phyloP scores from a whole-genome alignment of 2,888 invertebrate genomes.

The Folsomia candida region DNA sequence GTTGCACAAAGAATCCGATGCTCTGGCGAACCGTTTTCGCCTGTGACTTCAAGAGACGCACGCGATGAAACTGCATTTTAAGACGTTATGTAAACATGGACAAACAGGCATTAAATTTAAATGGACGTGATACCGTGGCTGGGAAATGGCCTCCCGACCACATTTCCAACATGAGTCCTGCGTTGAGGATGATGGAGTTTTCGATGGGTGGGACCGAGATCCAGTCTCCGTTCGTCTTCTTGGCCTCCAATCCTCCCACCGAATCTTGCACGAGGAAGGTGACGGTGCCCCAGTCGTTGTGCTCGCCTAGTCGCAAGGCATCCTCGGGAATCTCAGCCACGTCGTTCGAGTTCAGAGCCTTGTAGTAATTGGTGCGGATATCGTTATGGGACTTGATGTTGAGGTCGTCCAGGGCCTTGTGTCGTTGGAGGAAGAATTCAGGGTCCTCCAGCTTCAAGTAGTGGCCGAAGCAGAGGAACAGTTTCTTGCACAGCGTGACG shows the following conservation, averaged over 20 bases:
- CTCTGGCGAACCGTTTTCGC: not conserved
- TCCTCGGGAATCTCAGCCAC: not conserved
- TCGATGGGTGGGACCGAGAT: constrained; percentile 22
- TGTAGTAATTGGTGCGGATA: constrained; percentile 24
- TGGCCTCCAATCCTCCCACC: constrained; percentile 29
- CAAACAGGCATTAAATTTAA: no score
- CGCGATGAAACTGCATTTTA: not conserved
- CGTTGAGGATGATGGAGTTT: constrained; percentile 26
- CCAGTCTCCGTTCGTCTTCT: constrained; percentile 25
- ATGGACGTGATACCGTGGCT: constrained; percentile 26
- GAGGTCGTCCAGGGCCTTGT: constrained; percentile 13
- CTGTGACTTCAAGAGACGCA: not conserved
- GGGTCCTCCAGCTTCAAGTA: constrained; percentile 28
- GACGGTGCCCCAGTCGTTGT: constrained; percentile 29
- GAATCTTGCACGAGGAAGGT: constrained; percentile 23
- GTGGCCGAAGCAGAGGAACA: constrained; percentile 16
- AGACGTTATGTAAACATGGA: no score
- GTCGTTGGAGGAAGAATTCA: constrained; percentile 25
- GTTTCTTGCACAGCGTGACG: constrained; percentile 8
- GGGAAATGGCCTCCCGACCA: constrained; percentile 30
- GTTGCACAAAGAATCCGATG: not conserved
- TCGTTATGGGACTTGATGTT: constrained; percentile 13
- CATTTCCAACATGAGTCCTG: constrained; percentile 27
- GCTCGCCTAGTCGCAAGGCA: constrained; percentile 27
- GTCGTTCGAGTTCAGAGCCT: constrained; percentile 2